phyloP scores from a whole-genome alignment of 2,797 vertebrate genomes.

The Tinamus major region DNA sequence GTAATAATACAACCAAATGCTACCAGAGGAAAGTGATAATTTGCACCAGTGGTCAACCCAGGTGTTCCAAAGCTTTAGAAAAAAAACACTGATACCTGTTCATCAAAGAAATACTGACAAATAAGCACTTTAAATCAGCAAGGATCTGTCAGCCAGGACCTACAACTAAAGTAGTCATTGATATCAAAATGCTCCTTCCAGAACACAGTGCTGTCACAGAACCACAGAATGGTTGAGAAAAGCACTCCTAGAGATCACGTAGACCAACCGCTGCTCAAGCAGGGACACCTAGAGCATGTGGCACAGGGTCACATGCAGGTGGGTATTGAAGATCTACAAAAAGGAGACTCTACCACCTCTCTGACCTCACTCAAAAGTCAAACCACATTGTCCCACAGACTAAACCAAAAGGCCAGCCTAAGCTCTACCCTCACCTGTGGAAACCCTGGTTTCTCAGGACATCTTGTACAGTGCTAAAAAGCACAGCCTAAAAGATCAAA shows the following conservation, averaged over 20 bases:
- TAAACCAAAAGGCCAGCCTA: background rate
- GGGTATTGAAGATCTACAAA: no score
- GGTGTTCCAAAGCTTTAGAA: background rate
- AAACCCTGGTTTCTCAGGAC: background rate
- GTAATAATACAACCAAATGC: background rate
- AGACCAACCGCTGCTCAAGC: no score
- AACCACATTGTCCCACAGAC: background rate
- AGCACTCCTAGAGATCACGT: no score
- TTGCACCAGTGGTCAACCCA: background rate
- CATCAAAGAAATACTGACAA: background rate
- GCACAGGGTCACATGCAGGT: no score
- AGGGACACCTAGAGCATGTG: no score
- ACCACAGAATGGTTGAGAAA: no score
- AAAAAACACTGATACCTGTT: background rate
- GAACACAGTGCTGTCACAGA: background rate
- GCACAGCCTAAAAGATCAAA: background rate
- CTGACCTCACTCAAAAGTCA: no score
- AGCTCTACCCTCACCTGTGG: accelerated
- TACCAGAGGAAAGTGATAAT: background rate
- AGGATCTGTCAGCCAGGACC: background rate
- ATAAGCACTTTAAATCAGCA: background rate
- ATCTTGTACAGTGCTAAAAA: background rate
- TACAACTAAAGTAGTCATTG: background rate
- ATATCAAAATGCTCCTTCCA: background rate
- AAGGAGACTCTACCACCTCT: no score